Evolutionary conservation across 1,140 invertebrate species (phyloP).

Genomic region (Gryon sp.): DNA sequence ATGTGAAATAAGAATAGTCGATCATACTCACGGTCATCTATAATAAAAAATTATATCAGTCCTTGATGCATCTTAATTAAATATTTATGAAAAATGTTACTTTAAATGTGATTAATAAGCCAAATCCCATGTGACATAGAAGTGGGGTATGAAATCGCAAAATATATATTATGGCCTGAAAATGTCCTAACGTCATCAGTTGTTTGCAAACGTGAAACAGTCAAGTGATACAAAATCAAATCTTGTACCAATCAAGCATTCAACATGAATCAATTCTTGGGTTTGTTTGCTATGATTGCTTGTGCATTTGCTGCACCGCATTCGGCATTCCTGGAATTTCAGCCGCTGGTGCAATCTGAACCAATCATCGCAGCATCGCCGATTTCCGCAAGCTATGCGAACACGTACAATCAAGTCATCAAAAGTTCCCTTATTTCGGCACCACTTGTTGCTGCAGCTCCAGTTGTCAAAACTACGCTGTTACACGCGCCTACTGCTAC

Average conservation of each 20-base stretch:
- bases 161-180: too few relatives aligned
- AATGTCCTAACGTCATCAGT: too few relatives aligned
- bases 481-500: slow-evolving; percentile 54
- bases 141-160: too few relatives aligned
- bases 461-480: neutral
- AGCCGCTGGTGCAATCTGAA: neutral
- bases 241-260: neutral
- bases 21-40: too few relatives aligned
- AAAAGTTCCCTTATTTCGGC: slow-evolving; percentile 7
- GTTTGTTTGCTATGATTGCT: slow-evolving; percentile 52
- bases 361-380: neutral
- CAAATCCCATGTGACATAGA: too few relatives aligned
- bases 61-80: too few relatives aligned
- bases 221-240: too few relatives aligned
- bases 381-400: neutral
- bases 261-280: slow-evolving; percentile 9
- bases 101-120: too few relatives aligned
- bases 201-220: too few relatives aligned
- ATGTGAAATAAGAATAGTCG: too few relatives aligned
- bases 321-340: slow-evolving; percentile 26
- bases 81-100: too few relatives aligned
- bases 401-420: slow-evolving; percentile 2
- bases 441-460: slow-evolving; percentile 29
- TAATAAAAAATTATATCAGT: too few relatives aligned
- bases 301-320: slow-evolving; percentile 66